A percentile compares a stretch with the other conserved stretches of the same genome.
These are phyloP conservation scores for Euthynnus affinis DNA, from an alignment of 2,797 vertebrate genomes.

Conservation along the genomic window DNA sequence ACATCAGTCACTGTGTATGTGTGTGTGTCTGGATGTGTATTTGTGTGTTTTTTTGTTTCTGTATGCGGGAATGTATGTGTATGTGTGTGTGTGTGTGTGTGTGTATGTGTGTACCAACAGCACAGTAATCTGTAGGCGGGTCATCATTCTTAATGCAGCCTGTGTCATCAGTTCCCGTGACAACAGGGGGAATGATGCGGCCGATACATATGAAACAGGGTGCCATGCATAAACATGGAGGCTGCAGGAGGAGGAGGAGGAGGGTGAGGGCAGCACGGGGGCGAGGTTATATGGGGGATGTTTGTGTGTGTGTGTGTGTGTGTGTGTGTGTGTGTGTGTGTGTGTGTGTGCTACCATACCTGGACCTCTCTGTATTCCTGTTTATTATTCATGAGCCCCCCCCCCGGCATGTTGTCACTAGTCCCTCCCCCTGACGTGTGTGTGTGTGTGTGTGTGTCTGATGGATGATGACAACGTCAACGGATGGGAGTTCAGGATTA, in stretches of 20 bases:
- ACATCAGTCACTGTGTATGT: constrained; percentile 58
- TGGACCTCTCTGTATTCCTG: constrained; percentile 85
- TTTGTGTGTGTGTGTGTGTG: constrained; percentile 67
- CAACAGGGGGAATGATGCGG: constrained; percentile 97
- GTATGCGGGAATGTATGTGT: constrained; percentile 26
- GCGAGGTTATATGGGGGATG: constrained; percentile 91
- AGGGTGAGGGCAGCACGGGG: constrained; percentile 78
- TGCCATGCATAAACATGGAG: constrained; percentile 99
- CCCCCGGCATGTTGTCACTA: constrained; percentile 88
- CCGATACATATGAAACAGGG: constrained; percentile 99
- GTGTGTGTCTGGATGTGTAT: constrained; percentile 25
- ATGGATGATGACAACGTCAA: constrained; percentile 95
- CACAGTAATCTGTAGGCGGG: constrained; percentile 96
- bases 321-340: constrained; percentile 41
- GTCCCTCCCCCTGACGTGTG: constrained; percentile 92
- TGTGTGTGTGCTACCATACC: constrained; percentile 63
- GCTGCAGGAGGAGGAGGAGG: constrained; percentile 60
- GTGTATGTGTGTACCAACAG: constrained; percentile 64
- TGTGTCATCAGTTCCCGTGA: constrained; percentile 99
- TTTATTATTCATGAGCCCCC: constrained; percentile 96
- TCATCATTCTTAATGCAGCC: constrained; percentile 99
- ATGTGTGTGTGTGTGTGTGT: constrained; percentile 24
- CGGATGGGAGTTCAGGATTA: constrained; percentile 95
- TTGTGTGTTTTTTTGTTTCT: constrained; percentile 36
- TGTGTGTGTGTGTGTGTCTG: constrained; percentile 76